Conservation (phyloP, 1,140 invertebrate genomes). For the Leptonema lineaticorne region DNA sequence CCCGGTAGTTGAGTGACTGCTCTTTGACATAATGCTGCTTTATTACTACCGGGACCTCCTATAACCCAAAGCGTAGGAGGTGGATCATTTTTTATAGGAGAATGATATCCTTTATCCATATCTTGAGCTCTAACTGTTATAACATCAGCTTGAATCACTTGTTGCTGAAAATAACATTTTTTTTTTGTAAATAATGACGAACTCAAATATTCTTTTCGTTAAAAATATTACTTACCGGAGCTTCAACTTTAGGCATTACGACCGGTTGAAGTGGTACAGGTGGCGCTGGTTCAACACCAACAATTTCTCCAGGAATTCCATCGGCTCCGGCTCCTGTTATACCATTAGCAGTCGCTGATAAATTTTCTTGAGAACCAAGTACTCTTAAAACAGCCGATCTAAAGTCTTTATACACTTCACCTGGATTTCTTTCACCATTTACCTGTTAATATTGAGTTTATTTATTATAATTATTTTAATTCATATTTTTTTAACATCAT, state of each 20-base stretch:
- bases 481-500: too few species aligned
- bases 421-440: conserved; percentile 79
- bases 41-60: conserved; percentile 79
- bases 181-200: background rate
- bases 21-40: conserved; percentile 69
- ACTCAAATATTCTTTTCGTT: background rate
- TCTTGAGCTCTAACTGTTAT: conserved; percentile 49
- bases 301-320: conserved; percentile 60
- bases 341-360: conserved; percentile 59
- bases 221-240: conserved; percentile 44
- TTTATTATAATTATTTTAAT: too few species aligned
- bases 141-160: conserved; percentile 47
- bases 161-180: conserved; percentile 31
- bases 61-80: conserved; percentile 78
- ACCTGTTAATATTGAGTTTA: too few species aligned
- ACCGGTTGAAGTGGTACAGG: conserved; percentile 28
- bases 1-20: conserved; percentile 65
- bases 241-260: conserved; percentile 45
- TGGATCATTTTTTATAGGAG: conserved; percentile 41
- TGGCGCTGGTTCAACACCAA: conserved; percentile 59
- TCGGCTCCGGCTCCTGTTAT: conserved; percentile 57
- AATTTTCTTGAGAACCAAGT: conserved; percentile 64
- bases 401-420: conserved; percentile 80
- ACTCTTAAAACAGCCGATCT: conserved; percentile 70
- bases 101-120: conserved; percentile 32